phyloP scores from a whole-genome alignment of 2,888 invertebrate genomes.

The Proisotoma minuta region DNA sequence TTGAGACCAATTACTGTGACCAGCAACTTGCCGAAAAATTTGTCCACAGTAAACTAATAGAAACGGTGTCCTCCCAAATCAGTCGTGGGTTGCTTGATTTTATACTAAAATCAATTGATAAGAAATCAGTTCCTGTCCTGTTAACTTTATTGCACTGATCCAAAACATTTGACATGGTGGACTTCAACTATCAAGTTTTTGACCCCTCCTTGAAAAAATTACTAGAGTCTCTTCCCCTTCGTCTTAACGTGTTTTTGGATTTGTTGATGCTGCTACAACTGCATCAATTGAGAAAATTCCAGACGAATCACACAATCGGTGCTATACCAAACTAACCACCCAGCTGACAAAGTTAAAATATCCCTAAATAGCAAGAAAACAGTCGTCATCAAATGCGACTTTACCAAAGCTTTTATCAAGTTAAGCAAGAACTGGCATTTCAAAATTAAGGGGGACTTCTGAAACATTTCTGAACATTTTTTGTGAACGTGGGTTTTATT shows the following conservation, averaged over 20 bases:
- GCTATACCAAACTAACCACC: neutral
- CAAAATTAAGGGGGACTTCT: neutral
- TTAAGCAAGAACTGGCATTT: neutral
- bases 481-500: too few species aligned
- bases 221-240: neutral
- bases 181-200: neutral
- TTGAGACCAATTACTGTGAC: neutral
- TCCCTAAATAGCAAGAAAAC: neutral
- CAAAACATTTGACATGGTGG: neutral
- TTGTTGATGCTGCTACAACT: neutral
- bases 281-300: neutral
- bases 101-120: neutral
- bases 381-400: neutral
- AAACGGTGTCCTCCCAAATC: neutral
- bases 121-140: neutral
- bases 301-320: neutral
- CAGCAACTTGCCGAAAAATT: neutral
- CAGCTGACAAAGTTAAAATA: neutral
- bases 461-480: too few species aligned
- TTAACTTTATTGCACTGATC: neutral
- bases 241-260: neutral
- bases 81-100: neutral
- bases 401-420: neutral
- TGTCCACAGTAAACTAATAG: neutral
- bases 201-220: neutral